phyloP scores from a whole-genome alignment of 2,888 invertebrate species.

The Acanthopleura granulata region DNA sequence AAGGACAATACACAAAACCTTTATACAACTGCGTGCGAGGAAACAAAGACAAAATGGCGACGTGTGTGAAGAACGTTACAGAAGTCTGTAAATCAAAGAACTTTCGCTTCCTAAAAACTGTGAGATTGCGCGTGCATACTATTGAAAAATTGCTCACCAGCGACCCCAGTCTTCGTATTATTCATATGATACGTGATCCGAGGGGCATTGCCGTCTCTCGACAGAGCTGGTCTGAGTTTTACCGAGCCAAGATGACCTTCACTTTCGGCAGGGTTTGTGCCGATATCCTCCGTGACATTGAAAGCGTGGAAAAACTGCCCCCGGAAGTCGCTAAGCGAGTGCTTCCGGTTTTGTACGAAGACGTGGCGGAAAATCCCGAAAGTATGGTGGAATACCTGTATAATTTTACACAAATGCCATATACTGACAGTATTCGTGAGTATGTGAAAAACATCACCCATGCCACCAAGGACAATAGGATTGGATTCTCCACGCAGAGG shows the following conservation, averaged over 20 bases:
- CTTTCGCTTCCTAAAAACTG: not conserved
- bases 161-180: not conserved
- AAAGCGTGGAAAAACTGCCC: not conserved
- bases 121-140: not conserved
- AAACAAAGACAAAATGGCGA: not conserved
- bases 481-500: not conserved
- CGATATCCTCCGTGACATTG: slow-evolving; percentile 5
- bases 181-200: slow-evolving; percentile 10
- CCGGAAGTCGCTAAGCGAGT: not conserved
- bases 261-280: slow-evolving; percentile 3
- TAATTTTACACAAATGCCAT: not conserved
- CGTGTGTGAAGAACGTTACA: not conserved
- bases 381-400: not conserved
- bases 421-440: not conserved
- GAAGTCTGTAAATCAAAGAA: not conserved
- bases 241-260: not conserved
- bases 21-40: not conserved
- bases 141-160: not conserved
- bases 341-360: slow-evolving; percentile 12
- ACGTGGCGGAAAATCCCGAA: slow-evolving; percentile 10
- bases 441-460: not conserved
- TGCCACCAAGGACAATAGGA: not conserved
- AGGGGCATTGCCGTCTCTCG: slow-evolving; percentile 1
- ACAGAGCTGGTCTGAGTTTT: not conserved
- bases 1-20: not conserved